These are phyloP conservation scores for Apteryx mantelli DNA, from an alignment of 2,113 vertebrate species.

Conservation along the genomic window DNA sequence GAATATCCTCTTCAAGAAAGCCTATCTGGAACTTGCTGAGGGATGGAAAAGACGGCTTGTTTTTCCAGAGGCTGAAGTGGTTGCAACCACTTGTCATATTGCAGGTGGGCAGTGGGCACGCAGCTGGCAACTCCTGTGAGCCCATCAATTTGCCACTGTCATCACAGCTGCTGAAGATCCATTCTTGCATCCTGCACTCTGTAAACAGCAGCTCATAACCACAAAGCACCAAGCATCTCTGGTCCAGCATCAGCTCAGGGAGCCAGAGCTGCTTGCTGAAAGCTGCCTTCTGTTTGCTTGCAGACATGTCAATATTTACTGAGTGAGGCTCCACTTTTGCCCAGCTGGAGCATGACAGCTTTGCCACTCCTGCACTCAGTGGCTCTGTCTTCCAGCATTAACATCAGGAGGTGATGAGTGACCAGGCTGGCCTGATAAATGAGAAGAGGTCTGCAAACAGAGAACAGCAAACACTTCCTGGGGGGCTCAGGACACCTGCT, in stretches of 20 bases:
- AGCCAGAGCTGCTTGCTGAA: constrained; percentile 58
- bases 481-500: constrained; percentile 62
- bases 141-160: constrained; percentile 53
- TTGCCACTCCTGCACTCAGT: constrained; percentile 61
- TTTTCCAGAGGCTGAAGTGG: constrained; percentile 44
- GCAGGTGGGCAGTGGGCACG: constrained; percentile 35
- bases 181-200: constrained; percentile 57
- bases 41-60: background rate
- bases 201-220: constrained; percentile 50
- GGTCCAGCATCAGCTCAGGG: constrained; percentile 50
- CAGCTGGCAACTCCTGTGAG: constrained; percentile 40
- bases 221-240: constrained; percentile 22
- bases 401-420: constrained; percentile 69
- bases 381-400: constrained; percentile 53
- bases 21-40: background rate
- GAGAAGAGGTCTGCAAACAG: constrained; percentile 64
- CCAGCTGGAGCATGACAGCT: constrained; percentile 63
- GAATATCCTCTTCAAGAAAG: background rate
- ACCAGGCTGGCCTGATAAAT: constrained; percentile 55
- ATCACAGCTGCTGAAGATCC: constrained; percentile 58
- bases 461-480: constrained; percentile 66
- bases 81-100: constrained; percentile 19
- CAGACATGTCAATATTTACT: constrained; percentile 70
- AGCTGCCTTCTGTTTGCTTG: constrained; percentile 65
- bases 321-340: constrained; percentile 63